Evolutionary conservation across 64 coral and sea anemone species (phyloP), one percentile per base, ranked within the genome.

Genomic region (Catalaphyllia jardinei): DNA sequence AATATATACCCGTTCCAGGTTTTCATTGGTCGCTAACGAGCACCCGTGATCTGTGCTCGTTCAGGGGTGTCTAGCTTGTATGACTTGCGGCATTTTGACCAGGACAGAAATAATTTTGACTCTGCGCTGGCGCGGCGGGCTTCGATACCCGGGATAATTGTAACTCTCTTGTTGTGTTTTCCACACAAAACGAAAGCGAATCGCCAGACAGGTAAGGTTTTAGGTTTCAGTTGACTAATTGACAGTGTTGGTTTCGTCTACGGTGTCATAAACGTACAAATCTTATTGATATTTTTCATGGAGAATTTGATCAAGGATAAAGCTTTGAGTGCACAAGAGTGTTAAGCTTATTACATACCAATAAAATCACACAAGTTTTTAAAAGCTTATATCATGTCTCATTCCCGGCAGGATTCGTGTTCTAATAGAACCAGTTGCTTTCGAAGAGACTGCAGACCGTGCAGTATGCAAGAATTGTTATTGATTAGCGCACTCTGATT

Each of bases 351-450:
- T 69, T 69, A 69, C 10, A 57, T 57, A 57, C 54, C 54, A 69
- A 11, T 28, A 69, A 27, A 10, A 69, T 69, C 65, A 24, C n/a
- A 27, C 4, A 69, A 28, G 65, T 69, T 69, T 69, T n/a, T 25
- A n/a, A n/a, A n/a, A 7, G 29, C 20, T 25, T 22, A 69, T 69
- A 5, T 69, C 65, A 69, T 69, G n/a, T 69, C 65, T n/a, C 4
- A 69, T 10, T 69, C 25, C 54, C 65, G 22, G n/a, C 65, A 27
- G n/a, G 65, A 29, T 69, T 69, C 65, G n/a, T n/a, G 65, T 69
- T 69, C n/a, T n/a, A n/a, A n/a, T n/a, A 69, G n/a, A 69, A 69
- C 65, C 65, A 69, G 65, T 69, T 11, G 65, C n/a, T 69, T 69
- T 27, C 65, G 7, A 27, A 7, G 10, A 8, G 65, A 1, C 22